phyloP scores from a whole-genome alignment of 2,113 vertebrate genomes.

The Planiliza haematocheilus region DNA sequence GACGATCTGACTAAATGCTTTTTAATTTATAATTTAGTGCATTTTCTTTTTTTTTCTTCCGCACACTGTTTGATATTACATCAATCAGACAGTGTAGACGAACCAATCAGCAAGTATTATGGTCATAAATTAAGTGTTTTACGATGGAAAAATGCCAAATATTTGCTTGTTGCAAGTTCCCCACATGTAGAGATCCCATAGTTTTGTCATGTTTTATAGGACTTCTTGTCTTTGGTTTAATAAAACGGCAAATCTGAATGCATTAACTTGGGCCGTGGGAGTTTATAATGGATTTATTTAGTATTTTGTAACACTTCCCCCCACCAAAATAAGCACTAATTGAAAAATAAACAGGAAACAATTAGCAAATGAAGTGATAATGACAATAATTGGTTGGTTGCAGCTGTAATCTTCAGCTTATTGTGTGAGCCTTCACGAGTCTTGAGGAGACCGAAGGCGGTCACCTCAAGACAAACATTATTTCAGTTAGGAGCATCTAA shows the following conservation, averaged over 20 bases:
- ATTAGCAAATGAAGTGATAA: constrained; percentile 31
- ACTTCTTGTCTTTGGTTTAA: background rate
- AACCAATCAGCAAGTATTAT: no score
- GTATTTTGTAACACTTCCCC: background rate
- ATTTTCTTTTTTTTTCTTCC: no score
- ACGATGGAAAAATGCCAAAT: background rate
- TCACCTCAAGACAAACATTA: background rate
- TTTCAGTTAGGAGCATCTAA: constrained; percentile 3
- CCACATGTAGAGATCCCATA: background rate
- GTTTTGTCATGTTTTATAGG: background rate
- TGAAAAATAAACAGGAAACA: constrained; percentile 29
- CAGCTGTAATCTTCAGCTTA: constrained; percentile 37
- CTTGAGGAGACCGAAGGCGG: constrained; percentile 8
- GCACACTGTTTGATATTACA: no score
- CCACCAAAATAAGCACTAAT: background rate
- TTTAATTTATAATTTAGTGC: background rate
- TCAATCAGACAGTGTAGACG: no score
- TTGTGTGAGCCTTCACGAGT: constrained; percentile 37
- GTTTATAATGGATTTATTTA: background rate
- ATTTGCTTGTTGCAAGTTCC: background rate
- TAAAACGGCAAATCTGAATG: background rate
- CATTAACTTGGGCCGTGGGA: background rate
- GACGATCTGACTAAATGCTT: background rate
- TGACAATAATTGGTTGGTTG: constrained; percentile 24
- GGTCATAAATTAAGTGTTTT: background rate